A percentile compares a stretch with the other conserved stretches of the same genome.
Evolutionary conservation across 2,888 invertebrate genomes (phyloP).

Genomic region (Amblyjoppa proteus): DNA sequence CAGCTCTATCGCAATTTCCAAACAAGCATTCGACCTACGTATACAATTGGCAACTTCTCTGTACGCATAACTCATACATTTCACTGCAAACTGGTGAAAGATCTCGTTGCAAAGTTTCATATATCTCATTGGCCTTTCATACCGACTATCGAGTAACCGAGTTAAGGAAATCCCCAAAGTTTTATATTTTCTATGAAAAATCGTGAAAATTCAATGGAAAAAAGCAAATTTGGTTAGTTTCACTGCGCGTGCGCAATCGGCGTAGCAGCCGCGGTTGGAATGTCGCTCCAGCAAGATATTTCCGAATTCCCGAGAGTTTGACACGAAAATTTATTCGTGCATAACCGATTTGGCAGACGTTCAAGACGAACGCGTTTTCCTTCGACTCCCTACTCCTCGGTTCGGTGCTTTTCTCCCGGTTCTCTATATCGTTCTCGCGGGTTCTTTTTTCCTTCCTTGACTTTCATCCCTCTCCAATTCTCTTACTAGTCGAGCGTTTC

Average conservation of each 20-base stretch:
- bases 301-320: conserved; percentile 76
- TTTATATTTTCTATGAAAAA: neutral
- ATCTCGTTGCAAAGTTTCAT: conserved; percentile 28
- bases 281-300: conserved; percentile 44
- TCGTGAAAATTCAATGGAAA: neutral
- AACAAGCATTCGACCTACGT: conserved; percentile 9
- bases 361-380: conserved; percentile 78
- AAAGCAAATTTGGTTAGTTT: neutral
- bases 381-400: conserved; percentile 53
- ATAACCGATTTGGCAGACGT: conserved; percentile 84
- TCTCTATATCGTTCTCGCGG: conserved; percentile 64
- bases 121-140: neutral
- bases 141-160: neutral
- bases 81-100: conserved; percentile 31
- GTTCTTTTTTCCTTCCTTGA: conserved; percentile 63
- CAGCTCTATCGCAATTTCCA: conserved; percentile 13
- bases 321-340: conserved; percentile 83
- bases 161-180: neutral
- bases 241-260: neutral
- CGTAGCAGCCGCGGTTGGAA: neutral
- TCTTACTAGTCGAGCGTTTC: conserved; percentile 56
- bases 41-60: neutral
- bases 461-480: conserved; percentile 42
- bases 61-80: neutral
- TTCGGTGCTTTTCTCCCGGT: conserved; percentile 23